Percentiles rank a stretch among this genome's conserved stretches.
Evolutionary conservation across 2,113 vertebrate species (phyloP).

Genomic region (Lutjanus erythropterus): DNA sequence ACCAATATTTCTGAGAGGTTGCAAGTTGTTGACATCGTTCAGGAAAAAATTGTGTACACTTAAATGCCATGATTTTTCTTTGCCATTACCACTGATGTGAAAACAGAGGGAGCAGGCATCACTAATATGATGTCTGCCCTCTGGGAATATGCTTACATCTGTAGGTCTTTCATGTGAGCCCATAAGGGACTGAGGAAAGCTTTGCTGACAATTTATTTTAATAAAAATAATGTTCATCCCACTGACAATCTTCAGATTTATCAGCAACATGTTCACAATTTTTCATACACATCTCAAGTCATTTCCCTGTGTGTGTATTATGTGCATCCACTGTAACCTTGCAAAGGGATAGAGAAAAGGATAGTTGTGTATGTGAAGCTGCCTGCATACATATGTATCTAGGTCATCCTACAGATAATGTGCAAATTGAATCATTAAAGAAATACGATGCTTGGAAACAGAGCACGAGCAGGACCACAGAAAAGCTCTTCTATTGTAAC

Average conservation of each 20-base stretch:
- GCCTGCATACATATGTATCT: constrained; percentile 69
- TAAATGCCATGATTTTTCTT: constrained; percentile 13
- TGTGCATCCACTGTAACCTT: constrained; percentile 17
- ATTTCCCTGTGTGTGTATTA: not conserved
- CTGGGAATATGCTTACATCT: constrained; percentile 50
- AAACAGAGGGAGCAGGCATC: constrained; percentile 51
- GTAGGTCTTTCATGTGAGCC: constrained; percentile 54
- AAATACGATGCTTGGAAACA: constrained; percentile 73
- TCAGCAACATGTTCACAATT: not conserved
- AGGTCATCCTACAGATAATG: constrained; percentile 75
- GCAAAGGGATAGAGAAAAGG: constrained; percentile 59
- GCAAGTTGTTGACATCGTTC: constrained; percentile 39
- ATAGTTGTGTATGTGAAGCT: constrained; percentile 70
- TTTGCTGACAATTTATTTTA: not conserved
- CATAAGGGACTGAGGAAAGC: constrained; percentile 8
- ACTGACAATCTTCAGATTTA: not conserved
- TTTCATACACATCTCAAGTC: not conserved
- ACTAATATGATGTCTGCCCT: constrained; percentile 48
- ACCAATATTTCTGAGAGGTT: constrained; percentile 6
- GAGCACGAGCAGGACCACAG: constrained; percentile 33
- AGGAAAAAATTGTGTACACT: not conserved
- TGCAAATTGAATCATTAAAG: constrained; percentile 71
- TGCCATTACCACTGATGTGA: constrained; percentile 52
- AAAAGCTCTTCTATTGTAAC: constrained; percentile 13
- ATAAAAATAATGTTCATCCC: not conserved